Percentiles rank a stretch among this genome's conserved stretches.
Conservation (phyloP, 2,888 invertebrate genomes). For the Rhingia rostrata region DNA sequence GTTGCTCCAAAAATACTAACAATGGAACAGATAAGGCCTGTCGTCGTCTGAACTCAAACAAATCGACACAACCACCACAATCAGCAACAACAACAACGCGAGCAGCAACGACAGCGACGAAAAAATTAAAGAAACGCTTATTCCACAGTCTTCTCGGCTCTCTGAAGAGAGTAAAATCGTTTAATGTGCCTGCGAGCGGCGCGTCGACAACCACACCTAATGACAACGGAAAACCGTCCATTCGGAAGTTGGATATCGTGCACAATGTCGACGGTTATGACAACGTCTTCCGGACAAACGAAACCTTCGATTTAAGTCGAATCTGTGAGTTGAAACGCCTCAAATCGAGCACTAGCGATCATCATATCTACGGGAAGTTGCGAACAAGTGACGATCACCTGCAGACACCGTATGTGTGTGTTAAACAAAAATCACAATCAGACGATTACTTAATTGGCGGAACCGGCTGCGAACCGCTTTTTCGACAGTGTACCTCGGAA, state of each 20-base stretch:
- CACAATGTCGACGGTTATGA: slow-evolving; percentile 81
- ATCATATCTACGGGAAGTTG: slow-evolving; percentile 81
- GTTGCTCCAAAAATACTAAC: slow-evolving; percentile 52
- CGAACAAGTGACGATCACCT: slow-evolving; percentile 73
- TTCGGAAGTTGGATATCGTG: slow-evolving; percentile 76
- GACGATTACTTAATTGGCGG: slow-evolving; percentile 65
- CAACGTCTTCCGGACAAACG: slow-evolving; percentile 81
- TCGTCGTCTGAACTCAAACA: slow-evolving; percentile 26
- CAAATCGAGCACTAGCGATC: slow-evolving; percentile 80
- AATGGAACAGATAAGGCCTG: slow-evolving; percentile 45
- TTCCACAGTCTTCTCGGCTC: slow-evolving; percentile 78
- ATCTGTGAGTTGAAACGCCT: slow-evolving; percentile 80
- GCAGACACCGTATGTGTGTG: slow-evolving; percentile 34
- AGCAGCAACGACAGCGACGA: slow-evolving; percentile 15
- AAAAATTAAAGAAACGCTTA: slow-evolving; percentile 75
- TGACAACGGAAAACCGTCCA: slow-evolving; percentile 36
- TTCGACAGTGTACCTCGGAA: slow-evolving; percentile 35
- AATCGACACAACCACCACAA: slow-evolving; percentile 13
- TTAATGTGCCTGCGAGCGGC: slow-evolving; percentile 23
- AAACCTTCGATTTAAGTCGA: slow-evolving; percentile 81
- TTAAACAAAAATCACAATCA: slow-evolving; percentile 71
- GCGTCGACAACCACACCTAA: slow-evolving; percentile 39
- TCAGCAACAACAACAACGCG: no score
- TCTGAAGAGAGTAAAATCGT: slow-evolving; percentile 75
- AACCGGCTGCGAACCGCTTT: slow-evolving; percentile 23